Conservation (phyloP, 2,113 vertebrate genomes). For the Gobius niger region DNA sequence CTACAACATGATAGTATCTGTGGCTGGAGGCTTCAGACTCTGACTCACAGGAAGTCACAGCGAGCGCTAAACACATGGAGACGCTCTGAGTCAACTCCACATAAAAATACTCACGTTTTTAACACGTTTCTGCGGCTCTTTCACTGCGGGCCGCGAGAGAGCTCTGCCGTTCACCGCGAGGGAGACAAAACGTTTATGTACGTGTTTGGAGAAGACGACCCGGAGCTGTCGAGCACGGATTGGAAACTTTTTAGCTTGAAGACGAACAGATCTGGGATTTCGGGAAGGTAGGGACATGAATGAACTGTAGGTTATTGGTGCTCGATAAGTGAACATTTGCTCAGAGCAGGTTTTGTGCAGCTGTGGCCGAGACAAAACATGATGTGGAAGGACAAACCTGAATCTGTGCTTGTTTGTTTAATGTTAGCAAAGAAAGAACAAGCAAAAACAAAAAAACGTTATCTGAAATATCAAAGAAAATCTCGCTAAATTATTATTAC, state of each 20-base stretch:
- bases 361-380: too few species aligned
- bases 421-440: too few species aligned
- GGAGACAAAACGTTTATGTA: conserved; percentile 37
- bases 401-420: too few species aligned
- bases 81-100: conserved; percentile 69
- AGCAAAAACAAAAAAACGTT: too few species aligned
- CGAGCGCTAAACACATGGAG: conserved; percentile 74
- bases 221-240: conserved; percentile 20
- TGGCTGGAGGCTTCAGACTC: conserved; percentile 65
- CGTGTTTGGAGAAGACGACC: conserved; percentile 29
- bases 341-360: too few species aligned
- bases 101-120: conserved; percentile 62
- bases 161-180: conserved; percentile 25
- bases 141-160: conserved; percentile 31
- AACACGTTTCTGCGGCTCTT: conserved; percentile 17
- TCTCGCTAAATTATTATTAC: too few species aligned
- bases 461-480: too few species aligned
- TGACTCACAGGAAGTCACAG: conserved; percentile 72
- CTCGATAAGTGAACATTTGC: too few species aligned
- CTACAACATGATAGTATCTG: conserved; percentile 63
- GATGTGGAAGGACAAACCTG: too few species aligned
- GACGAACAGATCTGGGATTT: not conserved
- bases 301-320: not conserved
- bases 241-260: conserved; percentile 18
- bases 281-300: not conserved